phyloP scores from a whole-genome alignment of 1,140 invertebrate species.

The Holotrichia oblita region DNA sequence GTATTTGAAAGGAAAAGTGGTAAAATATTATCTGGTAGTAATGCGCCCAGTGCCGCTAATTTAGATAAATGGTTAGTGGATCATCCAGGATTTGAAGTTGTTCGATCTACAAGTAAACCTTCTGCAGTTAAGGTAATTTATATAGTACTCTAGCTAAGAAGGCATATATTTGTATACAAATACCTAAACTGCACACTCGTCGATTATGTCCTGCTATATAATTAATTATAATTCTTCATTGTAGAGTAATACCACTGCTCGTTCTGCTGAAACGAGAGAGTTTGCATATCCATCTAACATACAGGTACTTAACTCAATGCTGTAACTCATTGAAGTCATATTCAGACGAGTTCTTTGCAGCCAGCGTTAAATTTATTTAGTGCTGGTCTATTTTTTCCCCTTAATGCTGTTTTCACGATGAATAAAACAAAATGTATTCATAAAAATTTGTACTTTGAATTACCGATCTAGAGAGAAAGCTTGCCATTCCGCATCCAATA shows the following conservation, averaged over 20 bases:
- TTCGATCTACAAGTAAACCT: constrained; percentile 68
- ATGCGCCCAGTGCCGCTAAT: constrained; percentile 80
- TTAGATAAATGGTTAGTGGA: constrained; percentile 85
- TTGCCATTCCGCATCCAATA: too few relatives aligned
- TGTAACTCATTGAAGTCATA: not conserved
- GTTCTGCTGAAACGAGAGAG: not conserved
- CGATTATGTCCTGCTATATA: not conserved
- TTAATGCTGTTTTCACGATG: too few relatives aligned
- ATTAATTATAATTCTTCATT: constrained; percentile 1
- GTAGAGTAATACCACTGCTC: constrained; percentile 14
- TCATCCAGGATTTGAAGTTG: constrained; percentile 86
- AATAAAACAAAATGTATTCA: too few relatives aligned
- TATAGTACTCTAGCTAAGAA: not conserved
- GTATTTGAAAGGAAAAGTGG: constrained; percentile 84
- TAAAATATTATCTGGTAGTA: constrained; percentile 75
- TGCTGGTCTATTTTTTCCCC: too few relatives aligned
- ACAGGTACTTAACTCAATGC: not conserved
- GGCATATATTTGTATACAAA: not conserved
- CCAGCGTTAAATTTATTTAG: too few relatives aligned
- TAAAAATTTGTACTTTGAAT: too few relatives aligned
- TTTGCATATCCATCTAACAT: constrained; percentile 15
- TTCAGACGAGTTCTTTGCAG: too few relatives aligned
- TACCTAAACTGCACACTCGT: not conserved
- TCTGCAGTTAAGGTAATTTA: constrained; percentile 52
- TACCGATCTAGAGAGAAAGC: too few relatives aligned